Conservation (phyloP, 2,113 vertebrate genomes). For the Delphinus delphis region DNA sequence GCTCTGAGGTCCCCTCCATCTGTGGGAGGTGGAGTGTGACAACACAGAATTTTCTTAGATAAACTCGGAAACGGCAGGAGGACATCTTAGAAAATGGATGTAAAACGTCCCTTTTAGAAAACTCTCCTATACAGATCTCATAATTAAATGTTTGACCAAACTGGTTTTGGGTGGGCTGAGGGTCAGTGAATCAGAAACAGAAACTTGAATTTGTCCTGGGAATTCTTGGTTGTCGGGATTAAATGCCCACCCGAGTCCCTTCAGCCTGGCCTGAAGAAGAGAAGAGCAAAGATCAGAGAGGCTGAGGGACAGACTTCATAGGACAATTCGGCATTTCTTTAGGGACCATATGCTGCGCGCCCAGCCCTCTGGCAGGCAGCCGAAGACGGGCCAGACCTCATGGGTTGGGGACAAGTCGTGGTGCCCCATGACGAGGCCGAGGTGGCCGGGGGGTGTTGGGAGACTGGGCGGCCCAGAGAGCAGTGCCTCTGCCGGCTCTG, state of each 20-base stretch:
- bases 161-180: background rate
- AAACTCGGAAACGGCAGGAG: background rate
- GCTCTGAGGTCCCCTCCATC: background rate
- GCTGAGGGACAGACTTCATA: background rate
- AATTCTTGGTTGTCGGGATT: background rate
- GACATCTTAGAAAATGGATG: background rate
- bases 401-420: accelerated
- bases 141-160: background rate
- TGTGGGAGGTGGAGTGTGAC: background rate
- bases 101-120: background rate
- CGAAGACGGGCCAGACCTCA: background rate
- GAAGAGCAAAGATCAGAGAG: background rate
- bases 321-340: accelerated
- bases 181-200: background rate
- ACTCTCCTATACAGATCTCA: background rate
- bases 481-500: background rate
- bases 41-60: background rate
- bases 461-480: background rate
- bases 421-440: accelerated
- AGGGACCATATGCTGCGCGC: accelerated
- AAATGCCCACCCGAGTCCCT: background rate
- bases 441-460: accelerated
- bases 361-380: background rate
- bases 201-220: background rate
- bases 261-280: background rate